A percentile compares a stretch with the other conserved stretches of the same genome.
Evolutionary conservation across 2,113 vertebrate species (phyloP).

Genomic region (Gobiocypris rarus): DNA sequence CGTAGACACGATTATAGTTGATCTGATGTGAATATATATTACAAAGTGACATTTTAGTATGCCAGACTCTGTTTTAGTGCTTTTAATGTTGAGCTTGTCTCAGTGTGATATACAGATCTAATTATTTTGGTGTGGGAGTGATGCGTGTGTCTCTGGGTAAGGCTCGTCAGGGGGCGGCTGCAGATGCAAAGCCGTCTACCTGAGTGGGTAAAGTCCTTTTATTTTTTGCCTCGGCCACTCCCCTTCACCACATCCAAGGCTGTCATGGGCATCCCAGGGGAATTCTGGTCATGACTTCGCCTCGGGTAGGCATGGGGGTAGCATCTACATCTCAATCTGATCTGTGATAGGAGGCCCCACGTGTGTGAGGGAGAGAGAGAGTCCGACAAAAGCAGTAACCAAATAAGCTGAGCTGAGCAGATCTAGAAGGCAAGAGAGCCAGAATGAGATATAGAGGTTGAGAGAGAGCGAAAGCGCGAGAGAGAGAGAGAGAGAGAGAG

Average conservation of each 20-base stretch:
- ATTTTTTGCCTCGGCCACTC: slow-evolving; percentile 9
- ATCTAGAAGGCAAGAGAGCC: slow-evolving; percentile 56
- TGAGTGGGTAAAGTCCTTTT: slow-evolving; percentile 34
- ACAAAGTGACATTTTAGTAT: slow-evolving; percentile 33
- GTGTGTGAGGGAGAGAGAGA: slow-evolving; percentile 44
- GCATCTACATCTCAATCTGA: slow-evolving; percentile 41
- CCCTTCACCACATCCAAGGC: neutral
- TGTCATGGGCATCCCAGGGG: slow-evolving; percentile 27
- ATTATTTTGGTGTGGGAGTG: slow-evolving; percentile 29
- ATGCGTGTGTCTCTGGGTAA: slow-evolving; percentile 17
- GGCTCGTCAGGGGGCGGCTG: neutral
- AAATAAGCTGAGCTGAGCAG: slow-evolving; percentile 67
- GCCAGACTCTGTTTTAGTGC: neutral
- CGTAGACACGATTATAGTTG: slow-evolving; percentile 33
- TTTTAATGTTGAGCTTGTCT: slow-evolving; percentile 49
- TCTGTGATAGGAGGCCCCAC: slow-evolving; percentile 40
- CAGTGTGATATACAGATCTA: slow-evolving; percentile 44
- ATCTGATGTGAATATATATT: neutral
- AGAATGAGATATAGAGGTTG: slow-evolving; percentile 54
- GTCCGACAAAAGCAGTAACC: slow-evolving; percentile 42
- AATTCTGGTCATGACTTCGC: slow-evolving; percentile 32
- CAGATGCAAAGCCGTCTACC: slow-evolving; percentile 33
- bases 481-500: slow-evolving; percentile 49
- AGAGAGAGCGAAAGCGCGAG: neutral
- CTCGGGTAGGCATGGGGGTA: neutral